A percentile compares a stretch with the other conserved stretches of the same genome.
These are phyloP conservation scores for Leptopilina boulardi DNA, from an alignment of 1,140 invertebrate species.

Conservation along the genomic window DNA sequence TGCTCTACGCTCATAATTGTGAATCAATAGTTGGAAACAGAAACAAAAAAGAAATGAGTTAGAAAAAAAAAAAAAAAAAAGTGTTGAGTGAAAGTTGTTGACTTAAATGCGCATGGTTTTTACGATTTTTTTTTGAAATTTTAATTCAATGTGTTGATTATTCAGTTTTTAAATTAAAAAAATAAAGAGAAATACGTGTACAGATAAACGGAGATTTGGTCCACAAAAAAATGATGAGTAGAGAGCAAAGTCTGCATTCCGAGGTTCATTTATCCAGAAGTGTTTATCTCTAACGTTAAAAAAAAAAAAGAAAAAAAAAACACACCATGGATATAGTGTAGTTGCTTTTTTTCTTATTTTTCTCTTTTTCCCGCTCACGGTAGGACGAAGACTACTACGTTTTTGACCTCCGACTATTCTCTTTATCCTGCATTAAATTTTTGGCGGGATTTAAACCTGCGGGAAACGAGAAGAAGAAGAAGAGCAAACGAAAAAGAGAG, in stretches of 20 bases:
- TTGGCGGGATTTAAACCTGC: constrained; percentile 8
- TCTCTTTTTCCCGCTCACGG: constrained; percentile 1
- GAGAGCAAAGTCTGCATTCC: not conserved
- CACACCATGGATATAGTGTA: constrained; percentile 26
- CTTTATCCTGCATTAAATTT: not conserved
- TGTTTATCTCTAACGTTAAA: not conserved
- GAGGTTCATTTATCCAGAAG: constrained; percentile 8
- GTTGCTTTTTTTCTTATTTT: not conserved
- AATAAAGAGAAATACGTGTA: not conserved
- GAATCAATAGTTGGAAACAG: constrained; percentile 22
- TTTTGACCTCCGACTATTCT: constrained; percentile 8
- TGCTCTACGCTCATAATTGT: constrained; percentile 9
- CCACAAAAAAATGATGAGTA: not conserved
- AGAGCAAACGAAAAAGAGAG: not conserved
- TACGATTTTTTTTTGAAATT: not conserved
- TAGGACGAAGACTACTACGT: constrained; percentile 9
- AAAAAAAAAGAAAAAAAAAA: too few species aligned
- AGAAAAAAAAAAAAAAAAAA: not conserved
- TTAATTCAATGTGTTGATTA: not conserved
- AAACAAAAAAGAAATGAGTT: constrained; percentile 1
- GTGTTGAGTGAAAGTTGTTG: constrained; percentile 17
- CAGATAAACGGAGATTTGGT: not conserved
- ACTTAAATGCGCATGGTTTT: not conserved
- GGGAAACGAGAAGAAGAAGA: not conserved
- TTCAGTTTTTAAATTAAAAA: not conserved